Conservation (phyloP, 2,797 vertebrate species). For the Salmo trutta region DNA sequence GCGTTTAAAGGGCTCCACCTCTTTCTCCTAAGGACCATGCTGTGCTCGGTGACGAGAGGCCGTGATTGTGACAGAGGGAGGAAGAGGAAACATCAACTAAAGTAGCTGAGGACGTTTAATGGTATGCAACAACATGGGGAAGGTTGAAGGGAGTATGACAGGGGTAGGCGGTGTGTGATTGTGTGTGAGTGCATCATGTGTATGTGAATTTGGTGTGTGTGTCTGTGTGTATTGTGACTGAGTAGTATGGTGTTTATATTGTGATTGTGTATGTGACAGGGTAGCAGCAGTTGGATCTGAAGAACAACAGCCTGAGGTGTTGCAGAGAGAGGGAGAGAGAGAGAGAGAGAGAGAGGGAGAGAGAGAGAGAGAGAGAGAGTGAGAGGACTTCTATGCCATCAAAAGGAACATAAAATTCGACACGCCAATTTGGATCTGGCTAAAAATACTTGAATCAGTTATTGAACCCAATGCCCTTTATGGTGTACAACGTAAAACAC, state of each 20-base stretch:
- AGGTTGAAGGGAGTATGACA: constrained; percentile 16
- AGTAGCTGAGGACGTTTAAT: constrained; percentile 48
- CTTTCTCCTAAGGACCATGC: not conserved
- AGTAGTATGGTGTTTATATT: constrained; percentile 14
- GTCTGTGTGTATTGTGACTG: not conserved
- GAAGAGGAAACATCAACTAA: constrained; percentile 47
- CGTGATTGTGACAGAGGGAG: constrained; percentile 40
- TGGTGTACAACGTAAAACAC: no score
- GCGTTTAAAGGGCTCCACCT: not conserved
- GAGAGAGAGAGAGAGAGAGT: constrained; percentile 12
- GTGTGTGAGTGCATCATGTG: constrained; percentile 6
- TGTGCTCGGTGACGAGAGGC: not conserved
- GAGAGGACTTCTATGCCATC: not conserved
- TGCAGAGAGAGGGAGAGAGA: constrained; percentile 20
- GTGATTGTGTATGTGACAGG: constrained; percentile 5
- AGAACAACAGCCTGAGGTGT: constrained; percentile 44
- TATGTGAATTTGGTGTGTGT: constrained; percentile 15
- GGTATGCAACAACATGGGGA: constrained; percentile 60
- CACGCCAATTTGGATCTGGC: no score
- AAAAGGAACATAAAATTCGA: no score
- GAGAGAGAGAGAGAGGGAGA: not conserved
- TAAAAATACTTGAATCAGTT: no score
- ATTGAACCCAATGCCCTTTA: no score
- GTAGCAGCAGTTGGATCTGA: constrained; percentile 32
- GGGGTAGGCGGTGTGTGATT: not conserved